Base-by-base conservation (phyloP, 2,797 vertebrate species). In the Parauchenoglanis punctatus region DNA sequence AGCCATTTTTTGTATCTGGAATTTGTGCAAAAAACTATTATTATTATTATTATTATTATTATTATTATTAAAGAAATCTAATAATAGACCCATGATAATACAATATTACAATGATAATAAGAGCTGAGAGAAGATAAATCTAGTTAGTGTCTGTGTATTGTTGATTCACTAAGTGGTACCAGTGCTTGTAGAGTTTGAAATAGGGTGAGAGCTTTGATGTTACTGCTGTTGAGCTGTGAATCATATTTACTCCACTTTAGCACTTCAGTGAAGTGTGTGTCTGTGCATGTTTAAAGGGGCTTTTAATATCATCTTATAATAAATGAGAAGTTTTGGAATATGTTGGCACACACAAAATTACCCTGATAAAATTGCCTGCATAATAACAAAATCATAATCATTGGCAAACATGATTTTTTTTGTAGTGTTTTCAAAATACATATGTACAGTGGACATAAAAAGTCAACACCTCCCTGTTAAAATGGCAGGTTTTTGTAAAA, bases 191-290 rank as follows among this genome's bases (percentile, higher is more conserved):
- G 70, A 84, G 75, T 88, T 84, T 87, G 25, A 85, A 80, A 83
- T 20, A 59, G 70, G 31, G 35, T 12, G 56, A 46, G 18, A 76
- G 82, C 87, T 92, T 92, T 92, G 90, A 91, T 89, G 89, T 90
- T 28, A 65, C 40, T 17, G 59, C 20, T 82, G 13, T n/a, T 89
- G 81, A 83, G 72, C 72, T 80, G 67, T 81, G 86, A 85, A 85
- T 70, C 61, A 40, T 73, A 83, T 90, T 89, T 92, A 63, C 82
- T 91, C 59, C 68, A 86, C 49, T 20, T 68, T 40, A 67, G 61
- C n/a, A 82, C 78, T 15, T 35, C 17, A 31, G 13, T 87, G 25
- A 81, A 84, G 86, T 87, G 87, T 86, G 61, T 76, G 65, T 46
- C 5, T 63, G 15, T 11, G 8, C 12, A 7, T 49, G 25, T 52